Evolutionary conservation across 1,140 invertebrate genomes (phyloP).

Genomic region (Triops cancriformis): DNA sequence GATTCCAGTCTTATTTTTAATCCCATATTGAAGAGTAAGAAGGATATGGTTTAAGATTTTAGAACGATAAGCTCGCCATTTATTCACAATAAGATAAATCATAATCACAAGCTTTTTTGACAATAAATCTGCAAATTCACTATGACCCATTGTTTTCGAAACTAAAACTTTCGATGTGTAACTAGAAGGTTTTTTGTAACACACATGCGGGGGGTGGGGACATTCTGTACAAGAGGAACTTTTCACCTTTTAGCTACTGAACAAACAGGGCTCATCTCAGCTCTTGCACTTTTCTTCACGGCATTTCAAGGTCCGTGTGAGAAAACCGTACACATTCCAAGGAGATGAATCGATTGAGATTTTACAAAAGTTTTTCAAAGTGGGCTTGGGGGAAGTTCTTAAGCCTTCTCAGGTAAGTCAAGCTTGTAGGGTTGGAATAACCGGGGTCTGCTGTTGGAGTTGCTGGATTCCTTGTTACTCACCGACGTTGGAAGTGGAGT

Average conservation of each 20-base stretch:
- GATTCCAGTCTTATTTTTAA: too few relatives aligned
- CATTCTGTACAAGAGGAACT: conserved; percentile 3
- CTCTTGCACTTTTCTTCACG: neutral
- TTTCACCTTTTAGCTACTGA: neutral
- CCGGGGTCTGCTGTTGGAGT: conserved; percentile 15
- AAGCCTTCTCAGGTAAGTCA: conserved; percentile 16
- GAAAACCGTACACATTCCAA: neutral
- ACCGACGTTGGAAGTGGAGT: conserved; percentile 8
- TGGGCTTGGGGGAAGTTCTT: neutral
- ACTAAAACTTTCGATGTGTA: neutral
- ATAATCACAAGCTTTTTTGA: conserved; percentile 1
- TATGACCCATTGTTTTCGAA: neutral
- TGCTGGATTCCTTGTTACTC: neutral
- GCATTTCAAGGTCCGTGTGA: neutral
- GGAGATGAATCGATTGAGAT: neutral
- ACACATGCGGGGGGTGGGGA: neutral
- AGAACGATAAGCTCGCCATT: conserved; percentile 13
- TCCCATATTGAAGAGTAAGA: too few relatives aligned
- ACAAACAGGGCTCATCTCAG: neutral
- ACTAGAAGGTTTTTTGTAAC: neutral
- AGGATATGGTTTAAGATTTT: neutral
- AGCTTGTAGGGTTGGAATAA: conserved; percentile 27
- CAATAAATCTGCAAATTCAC: neutral
- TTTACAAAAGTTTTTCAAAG: neutral
- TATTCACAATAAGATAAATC: conserved; percentile 11